Evolutionary conservation across 2,113 vertebrate species (phyloP), one percentile per base, ranked within the genome.

Genomic region (Lepidothrix coronata): DNA sequence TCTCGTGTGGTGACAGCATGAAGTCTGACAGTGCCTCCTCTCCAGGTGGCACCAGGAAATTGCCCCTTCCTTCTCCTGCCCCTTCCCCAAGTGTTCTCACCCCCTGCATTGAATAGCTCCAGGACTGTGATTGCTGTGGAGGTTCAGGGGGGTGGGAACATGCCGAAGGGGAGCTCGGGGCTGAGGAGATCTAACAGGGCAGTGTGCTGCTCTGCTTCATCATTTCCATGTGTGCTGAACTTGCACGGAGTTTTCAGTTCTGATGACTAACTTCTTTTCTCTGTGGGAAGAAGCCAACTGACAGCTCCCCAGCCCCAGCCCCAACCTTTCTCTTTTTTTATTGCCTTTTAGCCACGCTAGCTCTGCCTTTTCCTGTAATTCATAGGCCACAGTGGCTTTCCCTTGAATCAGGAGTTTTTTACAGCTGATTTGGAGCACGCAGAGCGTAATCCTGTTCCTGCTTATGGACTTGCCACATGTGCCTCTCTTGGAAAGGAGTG

Each of bases 321-420:
- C 90, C 81, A 91, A 74, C 71, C 41, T 71, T 89, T 93, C 72
- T 74, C 78, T 71, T 83, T 93, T 93, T 95, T 96, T 89, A 95
- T 61, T 83, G 93, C 91, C 48, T 94, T 91, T 88, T 77, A 95
- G 88, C 90, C 77, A 70, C 0, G 14, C n/a, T 75, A 87, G 88
- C 75, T 96, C 94, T 96, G 96, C 93, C 91, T 95, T 93, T 96
- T 95, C 96, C 96, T 95, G 91, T 89, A 91, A 94, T 96, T 93
- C 93, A 74, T 55, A 52, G 88, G 88, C 91, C 90, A 79, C 84
- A 48, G 91, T 59, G 86, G 80, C 85, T 96, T 96, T 96, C 94
- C 91, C 83, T 96, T 93, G 88, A 94, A 96, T 85, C 83, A 72
- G 95, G 91, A 93, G 61, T 78, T 91, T 96, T 94, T 97, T 95